Percentiles rank a stretch among this genome's conserved stretches.
phyloP scores from a whole-genome alignment of 1,140 invertebrate genomes.

The Adoxophyes honmai region DNA sequence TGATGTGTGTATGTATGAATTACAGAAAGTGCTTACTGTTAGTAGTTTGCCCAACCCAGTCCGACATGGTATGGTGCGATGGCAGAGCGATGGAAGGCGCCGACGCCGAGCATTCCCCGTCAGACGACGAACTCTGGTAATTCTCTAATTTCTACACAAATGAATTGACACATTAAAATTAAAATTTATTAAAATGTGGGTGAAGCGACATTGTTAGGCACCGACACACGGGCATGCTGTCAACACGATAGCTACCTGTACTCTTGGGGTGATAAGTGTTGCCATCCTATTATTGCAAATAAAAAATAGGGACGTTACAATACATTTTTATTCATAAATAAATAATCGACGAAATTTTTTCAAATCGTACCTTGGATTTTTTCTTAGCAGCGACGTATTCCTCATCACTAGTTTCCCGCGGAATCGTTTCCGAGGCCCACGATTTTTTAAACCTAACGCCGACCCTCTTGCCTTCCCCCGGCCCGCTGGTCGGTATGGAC shows the following conservation, averaged over 20 bases:
- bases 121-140: conserved; percentile 75
- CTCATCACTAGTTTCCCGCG: conserved; percentile 54
- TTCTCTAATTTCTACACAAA: conserved; percentile 66
- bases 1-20: too few species aligned
- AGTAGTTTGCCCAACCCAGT: conserved; percentile 91
- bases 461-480: conserved; percentile 42
- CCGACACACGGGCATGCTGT: neutral
- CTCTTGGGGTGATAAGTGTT: conserved; percentile 38
- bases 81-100: conserved; percentile 77
- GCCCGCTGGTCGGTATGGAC: conserved; percentile 45
- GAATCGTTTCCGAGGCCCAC: conserved; percentile 54
- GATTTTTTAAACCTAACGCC: conserved; percentile 65
- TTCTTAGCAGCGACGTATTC: conserved; percentile 46
- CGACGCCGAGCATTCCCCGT: conserved; percentile 83
- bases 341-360: conserved; percentile 19
- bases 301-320: conserved; percentile 27
- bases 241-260: conserved; percentile 37
- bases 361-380: conserved; percentile 56
- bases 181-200: too few species aligned
- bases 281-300: conserved; percentile 46
- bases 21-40: conserved; percentile 82
- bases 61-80: conserved; percentile 79
- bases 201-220: neutral
- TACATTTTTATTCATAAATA: conserved; percentile 18
- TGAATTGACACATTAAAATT: conserved; percentile 19